A percentile compares a stretch with the other conserved stretches of the same genome.
Conservation (phyloP, 2,797 vertebrate genomes). For the Gymnothorax reevesii region DNA sequence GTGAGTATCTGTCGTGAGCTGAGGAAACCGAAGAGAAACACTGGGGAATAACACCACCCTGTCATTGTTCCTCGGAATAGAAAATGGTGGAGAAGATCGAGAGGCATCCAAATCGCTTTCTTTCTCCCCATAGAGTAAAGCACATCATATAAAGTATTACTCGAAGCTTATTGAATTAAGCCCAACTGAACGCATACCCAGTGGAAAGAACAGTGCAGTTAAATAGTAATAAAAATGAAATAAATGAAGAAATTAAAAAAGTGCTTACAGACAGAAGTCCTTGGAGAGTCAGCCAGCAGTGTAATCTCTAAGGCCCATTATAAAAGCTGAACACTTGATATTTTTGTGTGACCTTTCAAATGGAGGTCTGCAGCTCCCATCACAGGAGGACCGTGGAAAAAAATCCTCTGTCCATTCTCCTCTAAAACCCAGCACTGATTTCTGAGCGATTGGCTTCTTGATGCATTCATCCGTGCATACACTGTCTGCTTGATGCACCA, state of each 20-base stretch:
- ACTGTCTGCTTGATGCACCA: conserved; percentile 12
- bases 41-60: not conserved
- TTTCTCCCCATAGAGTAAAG: not conserved
- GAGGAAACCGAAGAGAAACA: not conserved
- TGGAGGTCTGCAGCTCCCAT: conserved; percentile 25
- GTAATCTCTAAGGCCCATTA: conserved; percentile 1
- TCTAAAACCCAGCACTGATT: conserved; percentile 23
- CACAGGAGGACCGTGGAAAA: conserved; percentile 10
- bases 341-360: conserved; percentile 38
- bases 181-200: not conserved
- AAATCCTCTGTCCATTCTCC: conserved; percentile 18
- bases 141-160: not conserved
- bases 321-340: conserved; percentile 20
- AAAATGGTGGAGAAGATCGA: not conserved
- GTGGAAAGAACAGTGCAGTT: not conserved
- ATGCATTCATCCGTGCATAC: conserved; percentile 18
- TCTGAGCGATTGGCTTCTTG: conserved; percentile 23
- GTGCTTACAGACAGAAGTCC: not conserved
- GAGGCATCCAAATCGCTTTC: not conserved
- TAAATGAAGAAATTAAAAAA: not conserved
- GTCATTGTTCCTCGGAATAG: not conserved
- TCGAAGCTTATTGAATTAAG: not conserved
- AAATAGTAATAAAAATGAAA: not conserved
- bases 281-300: not conserved
- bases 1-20: conserved; percentile 5